Evolutionary conservation across 2,797 vertebrate genomes (phyloP).

Genomic region (Poecilia wingei): DNA sequence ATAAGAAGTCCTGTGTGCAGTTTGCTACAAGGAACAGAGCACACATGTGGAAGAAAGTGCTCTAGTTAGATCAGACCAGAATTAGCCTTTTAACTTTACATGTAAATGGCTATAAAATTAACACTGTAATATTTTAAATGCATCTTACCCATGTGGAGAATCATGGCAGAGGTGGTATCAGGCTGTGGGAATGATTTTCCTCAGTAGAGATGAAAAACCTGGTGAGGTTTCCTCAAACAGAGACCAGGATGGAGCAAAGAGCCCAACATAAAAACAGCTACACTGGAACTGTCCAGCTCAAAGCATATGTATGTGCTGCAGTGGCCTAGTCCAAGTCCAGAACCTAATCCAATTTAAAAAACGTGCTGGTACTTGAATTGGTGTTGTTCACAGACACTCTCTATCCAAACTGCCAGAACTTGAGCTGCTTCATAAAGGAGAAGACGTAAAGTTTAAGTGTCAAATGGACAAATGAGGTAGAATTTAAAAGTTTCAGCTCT

Average conservation of each 20-base stretch:
- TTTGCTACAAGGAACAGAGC: not conserved
- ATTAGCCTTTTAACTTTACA: not conserved
- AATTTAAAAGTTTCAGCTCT: not conserved
- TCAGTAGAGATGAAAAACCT: no score
- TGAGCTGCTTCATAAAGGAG: not conserved
- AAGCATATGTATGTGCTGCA: not conserved
- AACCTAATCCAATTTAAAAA: not conserved
- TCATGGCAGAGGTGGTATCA: not conserved
- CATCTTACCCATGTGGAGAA: not conserved
- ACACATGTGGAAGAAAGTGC: not conserved
- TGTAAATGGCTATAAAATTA: not conserved
- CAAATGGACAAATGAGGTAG: not conserved
- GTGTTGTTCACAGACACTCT: not conserved
- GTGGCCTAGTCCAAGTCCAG: not conserved
- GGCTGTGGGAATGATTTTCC: not conserved
- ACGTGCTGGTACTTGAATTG: not conserved
- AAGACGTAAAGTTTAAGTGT: not conserved
- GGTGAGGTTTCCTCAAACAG: not conserved
- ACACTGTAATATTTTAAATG: not conserved
- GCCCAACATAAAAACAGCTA: not conserved
- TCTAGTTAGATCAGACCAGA: not conserved
- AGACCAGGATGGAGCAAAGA: not conserved
- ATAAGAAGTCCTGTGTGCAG: not conserved
- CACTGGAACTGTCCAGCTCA: not conserved
- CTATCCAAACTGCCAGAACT: not conserved